These are phyloP conservation scores for Cydia pomonella DNA, from an alignment of 1,140 invertebrate species.

Conservation along the genomic window DNA sequence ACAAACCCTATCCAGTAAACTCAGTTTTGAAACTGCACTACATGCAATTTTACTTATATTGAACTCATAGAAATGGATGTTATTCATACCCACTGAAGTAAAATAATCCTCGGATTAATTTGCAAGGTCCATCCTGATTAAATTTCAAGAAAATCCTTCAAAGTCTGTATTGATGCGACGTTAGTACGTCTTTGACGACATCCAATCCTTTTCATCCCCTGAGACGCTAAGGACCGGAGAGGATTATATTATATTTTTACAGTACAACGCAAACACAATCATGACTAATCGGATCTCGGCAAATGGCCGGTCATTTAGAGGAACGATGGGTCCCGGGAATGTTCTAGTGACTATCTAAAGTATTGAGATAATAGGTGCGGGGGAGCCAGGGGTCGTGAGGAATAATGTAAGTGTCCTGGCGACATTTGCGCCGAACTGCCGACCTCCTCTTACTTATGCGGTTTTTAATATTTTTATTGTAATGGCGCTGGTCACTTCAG, in stretches of 20 bases:
- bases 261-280: constrained; percentile 74
- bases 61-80: constrained; percentile 23
- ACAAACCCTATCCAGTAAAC: constrained; percentile 1
- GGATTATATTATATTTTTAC: constrained; percentile 80
- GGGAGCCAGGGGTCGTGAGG: constrained; percentile 59
- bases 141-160: constrained; percentile 68
- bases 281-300: constrained; percentile 77
- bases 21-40: neutral
- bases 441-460: constrained; percentile 80
- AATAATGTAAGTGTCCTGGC: constrained; percentile 77
- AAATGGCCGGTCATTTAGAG: constrained; percentile 74
- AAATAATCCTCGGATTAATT: constrained; percentile 69
- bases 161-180: constrained; percentile 53
- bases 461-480: constrained; percentile 81
- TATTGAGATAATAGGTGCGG: constrained; percentile 77
- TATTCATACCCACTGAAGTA: constrained; percentile 58
- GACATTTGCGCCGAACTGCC: constrained; percentile 79
- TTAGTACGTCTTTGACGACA: constrained; percentile 59
- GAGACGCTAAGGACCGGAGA: constrained; percentile 42
- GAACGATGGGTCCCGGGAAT: constrained; percentile 66
- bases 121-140: constrained; percentile 58
- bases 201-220: constrained; percentile 65
- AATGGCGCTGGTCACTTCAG: constrained; percentile 62
- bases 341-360: constrained; percentile 77
- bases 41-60: constrained; percentile 7